Conservation (phyloP, 1,140 invertebrate species). For the Pogonognathellus flavescens region DNA sequence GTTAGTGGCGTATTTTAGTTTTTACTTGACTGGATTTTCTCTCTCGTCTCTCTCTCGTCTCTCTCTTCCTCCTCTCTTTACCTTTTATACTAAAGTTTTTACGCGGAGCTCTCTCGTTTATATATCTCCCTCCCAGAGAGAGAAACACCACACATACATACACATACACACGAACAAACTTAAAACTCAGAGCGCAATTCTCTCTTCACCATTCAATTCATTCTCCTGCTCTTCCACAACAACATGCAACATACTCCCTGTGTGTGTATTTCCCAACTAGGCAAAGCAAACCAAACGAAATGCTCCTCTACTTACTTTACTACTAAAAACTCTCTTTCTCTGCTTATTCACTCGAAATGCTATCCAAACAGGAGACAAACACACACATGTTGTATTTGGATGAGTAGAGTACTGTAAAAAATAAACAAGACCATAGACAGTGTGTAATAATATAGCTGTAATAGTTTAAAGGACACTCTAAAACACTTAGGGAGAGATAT, state of each 20-base stretch:
- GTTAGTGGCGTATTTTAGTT: background rate
- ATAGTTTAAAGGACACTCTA: too few species aligned
- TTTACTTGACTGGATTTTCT: background rate
- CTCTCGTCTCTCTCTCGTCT: too few species aligned
- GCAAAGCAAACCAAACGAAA: background rate
- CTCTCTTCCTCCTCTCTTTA: background rate
- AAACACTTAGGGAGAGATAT: too few species aligned
- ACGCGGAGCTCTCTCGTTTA: constrained; percentile 5
- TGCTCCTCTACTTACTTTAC: too few species aligned
- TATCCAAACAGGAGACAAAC: too few species aligned
- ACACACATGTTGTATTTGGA: too few species aligned
- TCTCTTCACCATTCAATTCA: constrained; percentile 43
- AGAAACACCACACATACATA: background rate
- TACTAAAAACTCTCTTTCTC: too few species aligned
- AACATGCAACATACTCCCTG: background rate
- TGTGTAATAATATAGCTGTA: too few species aligned
- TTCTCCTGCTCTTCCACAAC: background rate
- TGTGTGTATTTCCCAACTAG: background rate
- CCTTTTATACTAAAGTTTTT: constrained; percentile 46
- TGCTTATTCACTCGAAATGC: too few species aligned
- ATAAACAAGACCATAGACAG: too few species aligned
- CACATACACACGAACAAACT: constrained; percentile 6
- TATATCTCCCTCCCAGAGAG: background rate
- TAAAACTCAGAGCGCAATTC: constrained; percentile 48
- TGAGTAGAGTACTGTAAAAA: too few species aligned